A percentile compares a stretch with the other conserved stretches of the same genome.
Evolutionary conservation across 2,888 invertebrate species (phyloP).

Genomic region (Amiota mariae): DNA sequence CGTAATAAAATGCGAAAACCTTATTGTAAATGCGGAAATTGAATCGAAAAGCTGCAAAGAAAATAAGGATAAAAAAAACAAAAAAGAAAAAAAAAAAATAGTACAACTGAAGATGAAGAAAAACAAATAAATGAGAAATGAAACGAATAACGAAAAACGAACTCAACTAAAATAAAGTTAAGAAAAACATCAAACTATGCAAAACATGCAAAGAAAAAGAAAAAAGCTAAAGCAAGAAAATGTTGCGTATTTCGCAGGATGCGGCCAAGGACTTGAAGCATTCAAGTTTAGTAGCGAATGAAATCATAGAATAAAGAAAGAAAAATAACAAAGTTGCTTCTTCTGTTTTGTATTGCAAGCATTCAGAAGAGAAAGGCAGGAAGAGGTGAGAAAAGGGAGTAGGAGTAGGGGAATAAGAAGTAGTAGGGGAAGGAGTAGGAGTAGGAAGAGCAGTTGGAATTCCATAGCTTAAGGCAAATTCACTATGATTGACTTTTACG

Average conservation of each 20-base stretch:
- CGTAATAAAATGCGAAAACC: constrained; percentile 36
- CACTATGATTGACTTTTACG: constrained; percentile 49
- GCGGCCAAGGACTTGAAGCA: not conserved
- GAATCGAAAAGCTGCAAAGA: constrained; percentile 56
- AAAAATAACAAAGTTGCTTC: not conserved
- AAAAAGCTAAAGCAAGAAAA: constrained; percentile 39
- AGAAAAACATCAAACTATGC: constrained; percentile 54
- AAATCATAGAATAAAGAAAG: not conserved
- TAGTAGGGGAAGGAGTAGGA: not conserved
- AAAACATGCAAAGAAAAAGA: constrained; percentile 14
- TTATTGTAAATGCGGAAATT: constrained; percentile 59
- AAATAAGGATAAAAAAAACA: not conserved
- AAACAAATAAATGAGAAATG: too few species aligned
- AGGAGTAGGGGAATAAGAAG: not conserved
- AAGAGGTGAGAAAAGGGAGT: not conserved
- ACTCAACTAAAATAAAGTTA: constrained; percentile 47
- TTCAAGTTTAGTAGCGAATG: not conserved
- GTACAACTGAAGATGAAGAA: too few species aligned
- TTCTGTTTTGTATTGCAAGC: constrained; percentile 7
- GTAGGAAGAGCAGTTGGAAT: not conserved
- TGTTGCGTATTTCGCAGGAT: constrained; percentile 3
- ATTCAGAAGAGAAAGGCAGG: not conserved
- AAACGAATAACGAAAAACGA: too few species aligned
- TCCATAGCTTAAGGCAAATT: constrained; percentile 19
- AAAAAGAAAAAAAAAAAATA: too few species aligned